Evolutionary conservation across 2,113 vertebrate species (phyloP).

Genomic region (Gymnobelideus leadbeateri): DNA sequence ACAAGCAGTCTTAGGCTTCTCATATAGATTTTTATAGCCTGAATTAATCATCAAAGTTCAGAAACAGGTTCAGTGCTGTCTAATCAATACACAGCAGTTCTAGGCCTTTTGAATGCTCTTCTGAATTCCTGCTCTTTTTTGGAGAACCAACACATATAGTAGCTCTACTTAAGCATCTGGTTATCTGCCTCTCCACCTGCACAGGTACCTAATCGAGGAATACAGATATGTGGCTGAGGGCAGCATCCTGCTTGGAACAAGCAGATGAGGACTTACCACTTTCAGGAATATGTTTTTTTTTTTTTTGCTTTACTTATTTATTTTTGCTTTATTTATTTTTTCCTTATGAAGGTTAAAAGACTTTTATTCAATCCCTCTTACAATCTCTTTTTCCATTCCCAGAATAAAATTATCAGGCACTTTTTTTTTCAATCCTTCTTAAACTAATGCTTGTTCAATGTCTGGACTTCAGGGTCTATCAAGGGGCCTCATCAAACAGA

Average conservation of each 20-base stretch:
- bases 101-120: slow-evolving; percentile 39
- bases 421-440: not conserved
- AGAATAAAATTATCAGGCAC: not conserved
- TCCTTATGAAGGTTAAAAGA: not conserved
- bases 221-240: not conserved
- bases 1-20: slow-evolving; percentile 23
- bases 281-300: not conserved
- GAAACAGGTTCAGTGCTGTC: not conserved
- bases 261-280: not conserved
- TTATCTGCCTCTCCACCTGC: slow-evolving; percentile 62
- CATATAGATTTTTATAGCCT: slow-evolving; percentile 55
- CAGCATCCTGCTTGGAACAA: not conserved
- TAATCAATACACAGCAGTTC: slow-evolving; percentile 46
- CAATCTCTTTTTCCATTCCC: not conserved
- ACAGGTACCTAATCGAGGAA: slow-evolving; percentile 27
- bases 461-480: not conserved
- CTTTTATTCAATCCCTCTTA: not conserved
- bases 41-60: slow-evolving; percentile 66
- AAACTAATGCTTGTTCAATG: not conserved
- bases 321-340: not conserved
- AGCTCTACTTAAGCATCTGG: slow-evolving; percentile 43
- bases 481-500: not conserved
- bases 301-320: not conserved
- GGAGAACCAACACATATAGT: slow-evolving; percentile 23
- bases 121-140: slow-evolving; percentile 55